Evolutionary conservation across 2,113 vertebrate genomes (phyloP), one percentile per base, ranked within the genome.

Genomic region (Pelecanoides urinatrix): DNA sequence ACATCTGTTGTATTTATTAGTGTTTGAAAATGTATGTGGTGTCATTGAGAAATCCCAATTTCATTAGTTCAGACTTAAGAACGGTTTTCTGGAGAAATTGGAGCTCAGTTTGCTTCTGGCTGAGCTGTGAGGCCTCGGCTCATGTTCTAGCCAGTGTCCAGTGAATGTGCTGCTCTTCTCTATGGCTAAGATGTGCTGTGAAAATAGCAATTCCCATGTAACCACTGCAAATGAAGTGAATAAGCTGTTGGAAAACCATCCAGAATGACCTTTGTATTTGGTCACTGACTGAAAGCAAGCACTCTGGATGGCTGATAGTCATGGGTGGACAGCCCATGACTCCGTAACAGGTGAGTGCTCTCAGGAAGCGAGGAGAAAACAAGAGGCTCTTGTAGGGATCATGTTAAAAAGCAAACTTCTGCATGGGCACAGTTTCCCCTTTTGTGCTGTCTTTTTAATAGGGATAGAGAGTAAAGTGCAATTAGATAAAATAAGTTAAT

Each of bases 371-470:
- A 90, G 92, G 85, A 61, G 8, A 6, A 45, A 88, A 79, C 34
- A 56, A 63, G 53, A 80, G 36, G 44, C 36, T 21, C 62, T 79
- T 34, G 72, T 72, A 84, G 68, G 85, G 86, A 79, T 81, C 42
- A 6, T 89, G 79, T 67, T 84, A 65, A 22, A 72, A 58, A 29
- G 42, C 34, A 55, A 82, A 61, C 52, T 70, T 90, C 75, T 78
- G 70, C 71, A 14, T 45, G 44, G 67, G 82, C 76, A 88, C 52
- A 23, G 45, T 89, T 90, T 80, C 47, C 92, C 45, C 92, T 94
- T 90, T 93, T 84, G 87, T 94, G 86, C 81, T 87, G 32, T 94
- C 87, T 82, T 83, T 36, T 75, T 87, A 63, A 13, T 73, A 75
- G 82, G 86, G 26, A 68, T 9, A 52, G 80, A 74, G 38, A 67